Evolutionary conservation across 2,797 vertebrate genomes (phyloP), one percentile per base, ranked within the genome.

Genomic region (Karalla daura): DNA sequence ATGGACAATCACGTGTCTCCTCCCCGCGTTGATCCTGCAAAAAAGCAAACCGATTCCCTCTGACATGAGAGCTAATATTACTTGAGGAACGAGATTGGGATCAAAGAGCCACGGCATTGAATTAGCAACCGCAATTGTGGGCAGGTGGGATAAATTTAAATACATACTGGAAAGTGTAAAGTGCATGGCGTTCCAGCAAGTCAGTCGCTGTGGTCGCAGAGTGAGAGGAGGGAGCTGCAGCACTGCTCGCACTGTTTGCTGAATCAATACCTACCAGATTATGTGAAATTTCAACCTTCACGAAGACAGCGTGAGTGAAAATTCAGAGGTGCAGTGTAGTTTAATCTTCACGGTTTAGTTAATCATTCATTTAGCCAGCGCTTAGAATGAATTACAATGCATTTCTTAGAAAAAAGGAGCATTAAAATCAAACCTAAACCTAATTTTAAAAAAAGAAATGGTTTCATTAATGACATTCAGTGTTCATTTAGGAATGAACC

Each of bases 231-330:
- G 51, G 62, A 51, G 67, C 65, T n/a, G 69, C 46, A 27, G 69
- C 59, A 17, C 53, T 8, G 62, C 65, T 72, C 43, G 33, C 63
- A 73, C 68, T 78, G 76, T 85, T 75, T 80, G 54, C 68, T 65
- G 72, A 76, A 89, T 89, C 84, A 79, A 87, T 89, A 79, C 23
- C 50, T 74, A 85, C 60, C 18, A 67, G 65, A 84, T 88, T 84
- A 84, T 60, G 54, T 70, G 76, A 83, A 81, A 87, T 76, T 83
- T 74, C 66, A 81, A 67, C 51, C 63, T 11, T 23, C 41, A 43
- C 32, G 65, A 63, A 70, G 59, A 32, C 35, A 12, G 37, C 54
- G 33, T 21, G 55, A 58, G 61, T 63, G 50, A 67, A 70, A 85
- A 78, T 41, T 44, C 50, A 9, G 53, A 53, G 41, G 28, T 46